A percentile compares a stretch with the other conserved stretches of the same genome.
These are phyloP conservation scores for Rhinolophus ferrumequinum DNA, from an alignment of 2,113 vertebrate species.

Conservation along the genomic window DNA sequence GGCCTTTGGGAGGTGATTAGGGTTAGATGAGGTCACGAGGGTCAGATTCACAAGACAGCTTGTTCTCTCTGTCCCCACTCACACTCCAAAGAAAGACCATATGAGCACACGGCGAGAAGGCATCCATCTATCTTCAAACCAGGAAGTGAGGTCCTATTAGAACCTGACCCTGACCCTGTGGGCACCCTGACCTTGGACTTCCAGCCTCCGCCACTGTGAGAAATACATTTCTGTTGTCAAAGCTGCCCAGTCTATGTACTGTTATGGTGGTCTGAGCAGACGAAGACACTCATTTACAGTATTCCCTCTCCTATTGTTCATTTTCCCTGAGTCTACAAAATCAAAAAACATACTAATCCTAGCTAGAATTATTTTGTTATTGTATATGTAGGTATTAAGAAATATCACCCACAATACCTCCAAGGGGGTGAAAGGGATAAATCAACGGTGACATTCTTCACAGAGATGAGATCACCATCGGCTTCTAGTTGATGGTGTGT, in stretches of 20 bases:
- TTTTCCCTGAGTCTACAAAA: not conserved
- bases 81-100: rapidly evolving
- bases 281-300: rapidly evolving
- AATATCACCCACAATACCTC: not conserved
- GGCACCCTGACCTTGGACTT: not conserved
- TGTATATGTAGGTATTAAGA: not conserved
- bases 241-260: rapidly evolving
- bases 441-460: not conserved
- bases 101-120: not conserved
- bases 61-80: not conserved
- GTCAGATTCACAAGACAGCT: not conserved
- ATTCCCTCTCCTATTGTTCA: not conserved
- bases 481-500: not conserved
- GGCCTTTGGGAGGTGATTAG: not conserved
- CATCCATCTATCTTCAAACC: too few relatives aligned
- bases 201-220: not conserved
- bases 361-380: not conserved
- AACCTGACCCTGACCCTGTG: rapidly evolving
- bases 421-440: not conserved
- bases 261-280: not conserved
- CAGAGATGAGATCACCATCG: not conserved
- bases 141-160: rapidly evolving
- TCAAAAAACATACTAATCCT: not conserved
- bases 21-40: not conserved
- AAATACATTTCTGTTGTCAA: too few relatives aligned